Percentiles rank a stretch among this genome's conserved stretches.
phyloP scores from a whole-genome alignment of 2,888 invertebrate species.

The Hypolimnas misippus region DNA sequence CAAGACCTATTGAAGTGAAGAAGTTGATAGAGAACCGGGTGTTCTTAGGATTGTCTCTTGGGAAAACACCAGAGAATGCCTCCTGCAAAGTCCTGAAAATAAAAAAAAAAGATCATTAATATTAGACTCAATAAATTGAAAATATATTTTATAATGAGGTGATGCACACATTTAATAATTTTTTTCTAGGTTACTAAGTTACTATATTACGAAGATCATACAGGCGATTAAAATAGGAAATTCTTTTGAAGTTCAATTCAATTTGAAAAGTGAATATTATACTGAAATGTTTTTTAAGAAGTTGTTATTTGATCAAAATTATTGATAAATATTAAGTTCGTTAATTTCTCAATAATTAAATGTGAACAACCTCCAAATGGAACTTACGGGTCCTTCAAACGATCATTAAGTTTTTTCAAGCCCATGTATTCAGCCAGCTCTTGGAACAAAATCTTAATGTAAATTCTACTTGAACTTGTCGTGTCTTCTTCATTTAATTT shows the following conservation, averaged over 20 bases:
- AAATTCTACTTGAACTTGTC: conserved; percentile 98
- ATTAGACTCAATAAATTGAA: neutral
- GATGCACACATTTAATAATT: neutral
- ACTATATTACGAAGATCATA: no score
- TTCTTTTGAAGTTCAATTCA: no score
- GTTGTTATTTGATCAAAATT: no score
- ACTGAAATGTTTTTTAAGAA: no score
- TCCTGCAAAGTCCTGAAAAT: conserved; percentile 90
- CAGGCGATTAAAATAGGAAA: no score
- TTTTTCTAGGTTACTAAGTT: neutral
- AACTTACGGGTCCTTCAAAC: conserved; percentile 95
- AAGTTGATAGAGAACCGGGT: conserved; percentile 99
- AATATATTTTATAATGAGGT: neutral
- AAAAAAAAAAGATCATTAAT: neutral
- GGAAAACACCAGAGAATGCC: conserved; percentile 96
- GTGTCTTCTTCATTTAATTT: conserved; percentile 98
- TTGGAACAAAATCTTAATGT: conserved; percentile 98
- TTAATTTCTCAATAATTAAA: no score
- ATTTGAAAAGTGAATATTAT: no score
- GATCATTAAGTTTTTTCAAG: conserved; percentile 93
- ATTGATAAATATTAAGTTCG: no score
- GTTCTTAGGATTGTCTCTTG: conserved; percentile 97
- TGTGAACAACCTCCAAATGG: conserved; percentile 37
- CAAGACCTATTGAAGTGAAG: conserved; percentile 98
- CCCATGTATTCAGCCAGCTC: conserved; percentile 99